Percentiles rank a stretch among this genome's conserved stretches.
Conservation (phyloP, 92 coral and sea anemone genomes). For the Bergia puertoricense region DNA sequence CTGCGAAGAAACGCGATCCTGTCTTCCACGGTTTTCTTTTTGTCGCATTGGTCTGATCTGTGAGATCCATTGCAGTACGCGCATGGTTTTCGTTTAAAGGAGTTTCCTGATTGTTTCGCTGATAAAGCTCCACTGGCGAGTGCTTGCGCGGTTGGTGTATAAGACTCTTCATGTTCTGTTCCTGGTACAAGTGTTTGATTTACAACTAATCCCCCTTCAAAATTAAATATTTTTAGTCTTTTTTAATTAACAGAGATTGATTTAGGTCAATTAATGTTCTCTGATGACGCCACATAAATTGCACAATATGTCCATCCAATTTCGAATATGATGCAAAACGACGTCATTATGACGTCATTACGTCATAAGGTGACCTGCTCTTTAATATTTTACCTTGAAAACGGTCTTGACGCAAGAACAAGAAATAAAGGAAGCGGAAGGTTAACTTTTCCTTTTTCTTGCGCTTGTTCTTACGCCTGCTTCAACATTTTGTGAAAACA, state of each 20-base stretch:
- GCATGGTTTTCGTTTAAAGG: conserved; percentile 40
- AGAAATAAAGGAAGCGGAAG: too few relatives aligned
- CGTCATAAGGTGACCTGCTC: too few relatives aligned
- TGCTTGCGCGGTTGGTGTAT: conserved; percentile 20
- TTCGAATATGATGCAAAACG: too few relatives aligned
- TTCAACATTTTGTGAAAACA: too few relatives aligned
- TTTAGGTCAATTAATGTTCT: too few relatives aligned
- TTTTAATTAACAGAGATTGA: background rate
- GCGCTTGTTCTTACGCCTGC: too few relatives aligned
- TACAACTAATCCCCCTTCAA: background rate
- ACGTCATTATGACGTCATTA: too few relatives aligned
- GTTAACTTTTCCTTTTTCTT: too few relatives aligned
- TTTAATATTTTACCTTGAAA: too few relatives aligned
- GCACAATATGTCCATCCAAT: too few relatives aligned
- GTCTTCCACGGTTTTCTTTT: conserved; percentile 11
- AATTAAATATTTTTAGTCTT: background rate
- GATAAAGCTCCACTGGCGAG: conserved; percentile 24
- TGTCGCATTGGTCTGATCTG: conserved; percentile 29
- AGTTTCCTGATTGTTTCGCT: conserved; percentile 16
- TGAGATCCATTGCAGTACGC: conserved; percentile 34
- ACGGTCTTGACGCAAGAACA: too few relatives aligned
- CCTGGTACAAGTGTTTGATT: background rate
- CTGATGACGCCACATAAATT: too few relatives aligned
- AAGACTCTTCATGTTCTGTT: conserved; percentile 9
- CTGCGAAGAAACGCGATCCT: conserved; percentile 25